phyloP scores from a whole-genome alignment of 2,113 vertebrate species.

The Thamnaconus septentrionalis region DNA sequence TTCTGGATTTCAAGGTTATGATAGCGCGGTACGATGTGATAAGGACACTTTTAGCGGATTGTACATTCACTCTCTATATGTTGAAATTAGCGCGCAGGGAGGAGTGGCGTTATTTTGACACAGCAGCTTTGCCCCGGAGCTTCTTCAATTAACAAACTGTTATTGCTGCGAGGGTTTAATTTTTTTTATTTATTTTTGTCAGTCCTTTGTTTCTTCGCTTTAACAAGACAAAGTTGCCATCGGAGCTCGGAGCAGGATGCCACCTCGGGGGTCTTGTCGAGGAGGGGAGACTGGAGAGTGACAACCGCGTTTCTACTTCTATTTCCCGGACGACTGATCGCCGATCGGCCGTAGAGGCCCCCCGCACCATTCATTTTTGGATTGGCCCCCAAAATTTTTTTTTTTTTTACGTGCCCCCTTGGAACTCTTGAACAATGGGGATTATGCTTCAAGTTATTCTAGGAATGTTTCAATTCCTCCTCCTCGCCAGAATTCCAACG shows the following conservation, averaged over 20 bases:
- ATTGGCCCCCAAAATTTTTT: constrained; percentile 44
- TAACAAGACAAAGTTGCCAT: constrained; percentile 43
- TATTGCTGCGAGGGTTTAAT: constrained; percentile 1
- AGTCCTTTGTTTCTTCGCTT: constrained; percentile 10
- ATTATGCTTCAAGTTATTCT: constrained; percentile 83
- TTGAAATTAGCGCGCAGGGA: not conserved
- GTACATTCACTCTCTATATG: not conserved
- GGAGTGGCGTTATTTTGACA: not conserved
- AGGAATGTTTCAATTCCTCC: constrained; percentile 83
- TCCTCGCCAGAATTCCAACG: constrained; percentile 76
- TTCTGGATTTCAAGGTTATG: not conserved
- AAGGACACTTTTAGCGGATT: not conserved
- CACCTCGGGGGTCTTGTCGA: constrained; percentile 49
- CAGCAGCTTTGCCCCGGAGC: not conserved
- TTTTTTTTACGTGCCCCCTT: constrained; percentile 46
- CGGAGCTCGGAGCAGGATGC: constrained; percentile 41
- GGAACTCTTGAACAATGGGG: constrained; percentile 77
- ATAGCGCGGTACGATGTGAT: not conserved
- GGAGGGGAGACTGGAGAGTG: constrained; percentile 56
- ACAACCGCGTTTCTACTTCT: constrained; percentile 45
- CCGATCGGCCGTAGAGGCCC: constrained; percentile 9
- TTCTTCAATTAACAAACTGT: constrained; percentile 8
- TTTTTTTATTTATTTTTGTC: not conserved
- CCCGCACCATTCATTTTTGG: constrained; percentile 21
- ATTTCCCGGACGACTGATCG: constrained; percentile 33